Evolutionary conservation across 2,797 vertebrate species (phyloP).

Genomic region (Pagetopsis macropterus): DNA sequence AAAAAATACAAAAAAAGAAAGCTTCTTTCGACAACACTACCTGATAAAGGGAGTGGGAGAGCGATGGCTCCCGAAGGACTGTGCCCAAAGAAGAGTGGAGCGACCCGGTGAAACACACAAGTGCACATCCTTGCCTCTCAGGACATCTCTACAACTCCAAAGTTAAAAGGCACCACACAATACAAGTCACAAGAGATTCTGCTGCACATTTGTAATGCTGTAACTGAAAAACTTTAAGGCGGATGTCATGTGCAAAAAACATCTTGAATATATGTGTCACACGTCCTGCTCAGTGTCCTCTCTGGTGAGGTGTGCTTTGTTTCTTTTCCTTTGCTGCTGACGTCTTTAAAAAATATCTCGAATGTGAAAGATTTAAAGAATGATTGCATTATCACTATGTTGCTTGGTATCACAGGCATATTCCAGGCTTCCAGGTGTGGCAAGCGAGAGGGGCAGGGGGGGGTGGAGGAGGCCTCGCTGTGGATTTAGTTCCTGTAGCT

Average conservation of each 20-base stretch:
- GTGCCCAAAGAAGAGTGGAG: slow-evolving; percentile 68
- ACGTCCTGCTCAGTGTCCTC: slow-evolving; percentile 59
- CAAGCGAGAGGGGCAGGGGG: slow-evolving; percentile 10
- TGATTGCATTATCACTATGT: slow-evolving; percentile 80
- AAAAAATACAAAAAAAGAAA: slow-evolving; percentile 52
- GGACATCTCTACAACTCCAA: slow-evolving; percentile 72
- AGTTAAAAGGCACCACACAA: slow-evolving; percentile 94
- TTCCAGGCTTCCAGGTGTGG: slow-evolving; percentile 72
- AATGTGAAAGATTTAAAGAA: slow-evolving; percentile 74
- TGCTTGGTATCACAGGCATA: slow-evolving; percentile 78
- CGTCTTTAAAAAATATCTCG: slow-evolving; percentile 69
- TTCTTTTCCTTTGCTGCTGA: slow-evolving; percentile 55
- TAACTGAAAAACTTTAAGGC: slow-evolving; percentile 90
- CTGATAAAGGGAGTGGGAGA: slow-evolving; percentile 74
- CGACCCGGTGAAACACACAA: slow-evolving; percentile 60
- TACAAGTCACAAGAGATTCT: slow-evolving; percentile 86
- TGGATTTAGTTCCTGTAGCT: slow-evolving; percentile 83
- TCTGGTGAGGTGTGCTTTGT: slow-evolving; percentile 81
- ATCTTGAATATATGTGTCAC: slow-evolving; percentile 68
- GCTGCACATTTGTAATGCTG: slow-evolving; percentile 86
- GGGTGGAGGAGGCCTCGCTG: slow-evolving; percentile 30
- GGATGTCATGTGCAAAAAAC: slow-evolving; percentile 90
- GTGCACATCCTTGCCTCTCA: slow-evolving; percentile 62
- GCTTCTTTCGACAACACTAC: slow-evolving; percentile 75
- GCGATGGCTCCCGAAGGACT: slow-evolving; percentile 58